These are phyloP conservation scores for Plotosus lineatus DNA, from an alignment of 2,113 vertebrate genomes.

Conservation along the genomic window DNA sequence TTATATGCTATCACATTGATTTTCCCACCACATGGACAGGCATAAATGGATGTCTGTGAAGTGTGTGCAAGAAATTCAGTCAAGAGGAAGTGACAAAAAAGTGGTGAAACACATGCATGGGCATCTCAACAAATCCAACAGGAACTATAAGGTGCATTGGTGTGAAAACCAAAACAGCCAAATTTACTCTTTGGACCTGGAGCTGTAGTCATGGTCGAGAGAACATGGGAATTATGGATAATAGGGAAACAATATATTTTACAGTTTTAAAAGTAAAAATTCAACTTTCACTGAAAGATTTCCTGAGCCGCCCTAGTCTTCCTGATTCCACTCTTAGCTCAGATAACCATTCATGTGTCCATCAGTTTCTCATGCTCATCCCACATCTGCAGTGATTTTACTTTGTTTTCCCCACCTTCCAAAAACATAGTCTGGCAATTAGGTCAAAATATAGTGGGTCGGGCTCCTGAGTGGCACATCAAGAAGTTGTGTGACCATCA, in stretches of 20 bases:
- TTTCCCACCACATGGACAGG: background rate
- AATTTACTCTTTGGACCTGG: background rate
- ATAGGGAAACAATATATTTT: background rate
- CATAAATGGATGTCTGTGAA: slow-evolving; percentile 7
- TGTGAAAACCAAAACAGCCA: background rate
- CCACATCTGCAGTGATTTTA: background rate
- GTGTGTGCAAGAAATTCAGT: background rate
- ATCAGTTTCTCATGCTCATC: background rate
- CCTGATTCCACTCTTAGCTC: background rate
- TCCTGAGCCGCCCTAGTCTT: background rate
- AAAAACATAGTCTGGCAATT: background rate
- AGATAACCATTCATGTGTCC: background rate
- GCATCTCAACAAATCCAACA: slow-evolving; percentile 14
- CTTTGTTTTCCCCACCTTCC: background rate
- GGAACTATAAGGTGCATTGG: background rate
- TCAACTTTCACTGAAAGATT: background rate
- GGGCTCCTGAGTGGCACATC: no score
- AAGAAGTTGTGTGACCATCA: no score
- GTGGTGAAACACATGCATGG: background rate
- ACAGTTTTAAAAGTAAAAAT: background rate
- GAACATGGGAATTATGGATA: slow-evolving; percentile 1
- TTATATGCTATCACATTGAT: background rate
- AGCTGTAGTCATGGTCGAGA: background rate
- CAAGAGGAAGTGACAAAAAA: background rate
- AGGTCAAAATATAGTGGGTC: background rate